Conservation (phyloP, 2,113 vertebrate genomes). For the Clarias batrachus region DNA sequence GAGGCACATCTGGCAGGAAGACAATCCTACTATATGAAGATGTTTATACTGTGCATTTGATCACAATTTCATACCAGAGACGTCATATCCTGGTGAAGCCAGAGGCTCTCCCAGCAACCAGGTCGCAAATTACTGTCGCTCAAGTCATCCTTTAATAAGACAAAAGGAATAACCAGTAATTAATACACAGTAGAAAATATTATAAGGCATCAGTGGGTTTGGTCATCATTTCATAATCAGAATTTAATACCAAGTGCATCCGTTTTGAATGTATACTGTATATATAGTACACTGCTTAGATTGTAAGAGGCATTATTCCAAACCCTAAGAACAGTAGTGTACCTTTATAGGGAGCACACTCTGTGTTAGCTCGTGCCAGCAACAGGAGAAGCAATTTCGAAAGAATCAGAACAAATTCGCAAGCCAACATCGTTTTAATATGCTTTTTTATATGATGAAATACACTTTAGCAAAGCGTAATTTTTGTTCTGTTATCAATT, state of each 20-base stretch:
- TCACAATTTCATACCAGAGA: conserved; percentile 35
- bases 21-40: not conserved
- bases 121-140: not conserved
- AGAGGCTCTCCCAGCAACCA: conserved; percentile 14
- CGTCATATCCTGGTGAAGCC: conserved; percentile 44
- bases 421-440: not conserved
- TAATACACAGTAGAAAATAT: not conserved
- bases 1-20: not conserved
- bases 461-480: not conserved
- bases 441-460: not conserved
- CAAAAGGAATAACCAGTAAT: not conserved
- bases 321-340: not conserved
- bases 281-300: not conserved
- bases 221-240: not conserved
- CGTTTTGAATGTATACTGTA: not conserved
- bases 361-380: not conserved
- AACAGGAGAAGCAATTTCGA: not conserved
- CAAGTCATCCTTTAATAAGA: not conserved
- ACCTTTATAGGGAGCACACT: not conserved
- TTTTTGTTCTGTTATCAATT: not conserved
- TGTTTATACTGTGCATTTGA: not conserved
- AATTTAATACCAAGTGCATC: conserved; percentile 9
- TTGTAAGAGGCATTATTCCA: not conserved
- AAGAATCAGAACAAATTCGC: not conserved
- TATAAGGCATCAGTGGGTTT: too few relatives aligned